Conservation (phyloP, 1,140 invertebrate species). For the Grapholita molesta region DNA sequence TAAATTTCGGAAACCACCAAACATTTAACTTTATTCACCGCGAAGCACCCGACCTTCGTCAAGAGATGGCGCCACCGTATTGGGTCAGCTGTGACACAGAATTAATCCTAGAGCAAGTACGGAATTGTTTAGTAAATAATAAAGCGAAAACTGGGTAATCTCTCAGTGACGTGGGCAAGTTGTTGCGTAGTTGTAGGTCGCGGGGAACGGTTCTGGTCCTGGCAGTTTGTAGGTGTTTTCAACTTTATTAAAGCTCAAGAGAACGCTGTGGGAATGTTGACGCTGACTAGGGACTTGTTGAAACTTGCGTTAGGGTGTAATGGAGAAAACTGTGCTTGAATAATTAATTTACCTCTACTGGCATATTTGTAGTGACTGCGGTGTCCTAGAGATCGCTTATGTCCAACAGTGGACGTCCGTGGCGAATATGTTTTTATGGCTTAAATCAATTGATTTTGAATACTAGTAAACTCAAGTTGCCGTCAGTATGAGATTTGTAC, state of each 20-base stretch:
- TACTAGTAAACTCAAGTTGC: too few species aligned
- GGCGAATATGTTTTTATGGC: too few species aligned
- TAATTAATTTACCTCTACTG: too few species aligned
- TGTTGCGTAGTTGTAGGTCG: neutral
- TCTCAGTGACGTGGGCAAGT: neutral
- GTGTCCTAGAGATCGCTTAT: too few species aligned
- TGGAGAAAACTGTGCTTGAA: too few species aligned
- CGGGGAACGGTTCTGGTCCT: neutral
- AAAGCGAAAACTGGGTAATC: neutral
- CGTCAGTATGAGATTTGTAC: too few species aligned
- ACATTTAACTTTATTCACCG: neutral
- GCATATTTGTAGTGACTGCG: too few species aligned
- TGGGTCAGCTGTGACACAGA: neutral
- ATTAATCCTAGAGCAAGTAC: neutral
- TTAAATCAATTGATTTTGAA: too few species aligned
- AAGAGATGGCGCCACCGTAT: slow-evolving; percentile 5
- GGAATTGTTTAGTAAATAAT: neutral
- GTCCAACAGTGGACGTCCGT: too few species aligned
- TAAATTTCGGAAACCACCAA: neutral
- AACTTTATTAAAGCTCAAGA: neutral
- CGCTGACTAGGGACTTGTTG: too few species aligned
- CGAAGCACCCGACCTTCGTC: neutral
- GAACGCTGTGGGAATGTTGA: neutral
- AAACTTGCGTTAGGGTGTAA: too few species aligned
- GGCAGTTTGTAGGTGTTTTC: neutral